Evolutionary conservation across 2,113 vertebrate species (phyloP).

Genomic region (Pterocles orientalis): DNA sequence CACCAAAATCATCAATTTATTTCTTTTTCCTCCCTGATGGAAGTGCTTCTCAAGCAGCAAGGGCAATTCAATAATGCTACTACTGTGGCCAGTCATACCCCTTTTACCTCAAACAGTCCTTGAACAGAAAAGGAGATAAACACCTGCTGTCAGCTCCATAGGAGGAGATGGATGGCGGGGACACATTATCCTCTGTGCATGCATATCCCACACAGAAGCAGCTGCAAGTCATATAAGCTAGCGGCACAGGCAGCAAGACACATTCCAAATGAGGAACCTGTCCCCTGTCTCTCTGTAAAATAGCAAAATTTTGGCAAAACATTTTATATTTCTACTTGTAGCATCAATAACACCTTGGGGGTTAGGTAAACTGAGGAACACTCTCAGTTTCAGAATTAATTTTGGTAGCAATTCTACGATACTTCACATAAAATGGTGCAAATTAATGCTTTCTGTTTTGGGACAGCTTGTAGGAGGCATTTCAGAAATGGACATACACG

Average conservation of each 20-base stretch:
- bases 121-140: neutral
- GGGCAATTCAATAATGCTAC: neutral
- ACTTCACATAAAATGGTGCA: neutral
- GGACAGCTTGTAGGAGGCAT: neutral
- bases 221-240: slow-evolving; percentile 10
- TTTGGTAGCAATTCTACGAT: neutral
- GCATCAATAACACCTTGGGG: neutral
- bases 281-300: neutral
- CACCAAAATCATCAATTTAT: neutral
- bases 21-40: neutral
- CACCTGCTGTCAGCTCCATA: neutral
- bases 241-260: neutral
- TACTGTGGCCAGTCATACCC: neutral
- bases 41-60: neutral
- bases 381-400: neutral
- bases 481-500: neutral
- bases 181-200: neutral
- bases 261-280: neutral
- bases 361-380: neutral
- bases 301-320: neutral
- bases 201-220: neutral
- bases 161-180: neutral
- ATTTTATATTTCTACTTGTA: neutral
- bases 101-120: neutral
- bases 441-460: neutral